A percentile compares a stretch with the other conserved stretches of the same genome.
These are phyloP conservation scores for Venustaconcha ellipsiformis DNA, from an alignment of 1,140 invertebrate species.

Conservation along the genomic window DNA sequence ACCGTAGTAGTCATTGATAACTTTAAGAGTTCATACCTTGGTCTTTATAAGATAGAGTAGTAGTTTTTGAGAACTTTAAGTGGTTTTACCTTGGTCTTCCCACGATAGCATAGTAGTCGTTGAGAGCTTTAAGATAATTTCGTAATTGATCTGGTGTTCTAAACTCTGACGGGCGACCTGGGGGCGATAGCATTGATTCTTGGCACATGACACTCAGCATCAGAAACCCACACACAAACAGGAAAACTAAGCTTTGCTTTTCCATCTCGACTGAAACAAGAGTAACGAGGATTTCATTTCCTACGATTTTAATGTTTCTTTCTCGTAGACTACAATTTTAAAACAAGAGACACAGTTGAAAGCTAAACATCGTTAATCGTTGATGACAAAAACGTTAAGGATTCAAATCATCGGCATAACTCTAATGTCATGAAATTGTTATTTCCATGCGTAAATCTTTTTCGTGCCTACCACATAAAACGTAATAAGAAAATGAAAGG, in stretches of 20 bases:
- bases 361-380: too few species aligned
- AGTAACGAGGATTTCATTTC: too few species aligned
- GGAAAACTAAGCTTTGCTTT: constrained; percentile 20
- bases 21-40: constrained; percentile 66
- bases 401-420: too few species aligned
- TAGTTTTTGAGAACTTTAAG: constrained; percentile 72
- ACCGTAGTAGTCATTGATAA: too few species aligned
- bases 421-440: too few species aligned
- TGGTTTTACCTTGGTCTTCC: constrained; percentile 73
- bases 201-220: constrained; percentile 42
- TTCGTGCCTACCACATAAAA: too few species aligned
- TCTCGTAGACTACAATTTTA: too few species aligned
- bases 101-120: constrained; percentile 73
- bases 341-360: too few species aligned
- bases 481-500: too few species aligned
- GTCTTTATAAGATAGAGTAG: constrained; percentile 72
- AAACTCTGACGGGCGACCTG: constrained; percentile 71
- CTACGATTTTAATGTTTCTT: too few species aligned
- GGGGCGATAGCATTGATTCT: constrained; percentile 61
- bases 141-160: constrained; percentile 71
- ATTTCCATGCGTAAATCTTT: too few species aligned
- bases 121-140: constrained; percentile 72
- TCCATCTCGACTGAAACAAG: constrained; percentile 17
- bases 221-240: constrained; percentile 32
- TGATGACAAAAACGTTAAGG: too few species aligned